Conservation (phyloP, 2,113 vertebrate species). For the Chauna torquata region DNA sequence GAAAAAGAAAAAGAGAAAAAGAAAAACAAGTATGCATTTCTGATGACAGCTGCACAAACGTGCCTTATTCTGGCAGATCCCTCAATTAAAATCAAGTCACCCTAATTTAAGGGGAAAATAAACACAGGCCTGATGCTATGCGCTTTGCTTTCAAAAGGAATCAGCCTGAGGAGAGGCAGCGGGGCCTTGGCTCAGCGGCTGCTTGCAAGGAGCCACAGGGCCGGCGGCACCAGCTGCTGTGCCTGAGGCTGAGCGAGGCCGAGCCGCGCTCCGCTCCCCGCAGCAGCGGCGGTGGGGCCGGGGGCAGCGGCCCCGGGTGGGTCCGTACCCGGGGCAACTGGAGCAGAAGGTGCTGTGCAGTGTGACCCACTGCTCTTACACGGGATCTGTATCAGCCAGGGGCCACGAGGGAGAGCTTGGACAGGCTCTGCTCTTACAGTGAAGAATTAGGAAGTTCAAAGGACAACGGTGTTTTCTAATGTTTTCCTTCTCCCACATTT, state of each 20-base stretch:
- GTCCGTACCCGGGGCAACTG: background rate
- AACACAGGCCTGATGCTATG: slow-evolving; percentile 49
- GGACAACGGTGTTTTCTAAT: background rate
- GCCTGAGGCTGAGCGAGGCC: too few species aligned
- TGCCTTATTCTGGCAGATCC: slow-evolving; percentile 50
- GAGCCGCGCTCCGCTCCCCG: background rate
- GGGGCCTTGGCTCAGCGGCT: background rate
- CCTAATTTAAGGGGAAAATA: slow-evolving; percentile 67
- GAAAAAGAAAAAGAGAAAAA: rapidly evolving
- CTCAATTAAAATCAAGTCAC: slow-evolving; percentile 65
- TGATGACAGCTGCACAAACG: slow-evolving; percentile 59
- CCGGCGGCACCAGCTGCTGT: too few species aligned
- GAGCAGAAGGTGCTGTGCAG: background rate
- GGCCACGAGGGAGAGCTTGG: background rate
- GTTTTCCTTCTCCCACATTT: background rate
- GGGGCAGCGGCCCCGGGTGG: background rate
- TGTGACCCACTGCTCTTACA: background rate
- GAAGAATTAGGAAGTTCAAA: background rate
- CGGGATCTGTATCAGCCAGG: background rate
- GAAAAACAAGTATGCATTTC: background rate
- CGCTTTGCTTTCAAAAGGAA: slow-evolving; percentile 63
- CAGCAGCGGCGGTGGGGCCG: background rate
- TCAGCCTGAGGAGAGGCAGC: slow-evolving; percentile 64
- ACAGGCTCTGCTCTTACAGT: background rate
- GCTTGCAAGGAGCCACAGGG: too few species aligned